Evolutionary conservation across 2,888 invertebrate species (phyloP).

Genomic region (Seira musarum): DNA sequence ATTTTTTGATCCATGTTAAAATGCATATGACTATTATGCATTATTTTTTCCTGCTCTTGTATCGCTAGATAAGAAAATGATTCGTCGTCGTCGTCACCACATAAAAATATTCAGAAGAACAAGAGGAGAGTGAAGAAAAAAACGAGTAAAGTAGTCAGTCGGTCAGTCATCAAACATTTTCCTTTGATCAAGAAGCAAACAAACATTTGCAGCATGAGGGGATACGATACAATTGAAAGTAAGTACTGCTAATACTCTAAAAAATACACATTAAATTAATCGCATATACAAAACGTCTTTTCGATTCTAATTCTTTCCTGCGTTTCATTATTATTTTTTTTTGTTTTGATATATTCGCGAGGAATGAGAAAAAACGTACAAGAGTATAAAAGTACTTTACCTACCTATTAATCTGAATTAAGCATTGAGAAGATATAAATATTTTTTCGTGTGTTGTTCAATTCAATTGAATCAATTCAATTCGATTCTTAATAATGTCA

Average conservation of each 20-base stretch:
- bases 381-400: no score
- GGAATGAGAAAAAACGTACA: no score
- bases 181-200: neutral
- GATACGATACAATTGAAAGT: conserved; percentile 54
- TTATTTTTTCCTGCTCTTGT: neutral
- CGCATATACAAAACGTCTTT: neutral
- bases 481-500: no score
- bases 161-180: conserved; percentile 46
- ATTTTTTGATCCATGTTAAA: no score
- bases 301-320: no score
- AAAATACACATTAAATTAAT: neutral
- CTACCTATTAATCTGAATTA: no score
- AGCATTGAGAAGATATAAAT: no score
- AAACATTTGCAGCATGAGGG: conserved; percentile 43
- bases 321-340: no score
- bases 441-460: no score
- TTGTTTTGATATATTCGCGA: no score
- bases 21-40: no score
- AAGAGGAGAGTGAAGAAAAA: conserved; percentile 4
- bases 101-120: neutral
- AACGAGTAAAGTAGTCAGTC: conserved; percentile 34
- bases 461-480: no score
- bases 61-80: neutral
- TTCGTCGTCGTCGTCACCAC: neutral
- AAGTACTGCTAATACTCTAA: conserved; percentile 6